These are phyloP conservation scores for Melieria crassipennis DNA, from an alignment of 2,888 invertebrate species.

Conservation along the genomic window DNA sequence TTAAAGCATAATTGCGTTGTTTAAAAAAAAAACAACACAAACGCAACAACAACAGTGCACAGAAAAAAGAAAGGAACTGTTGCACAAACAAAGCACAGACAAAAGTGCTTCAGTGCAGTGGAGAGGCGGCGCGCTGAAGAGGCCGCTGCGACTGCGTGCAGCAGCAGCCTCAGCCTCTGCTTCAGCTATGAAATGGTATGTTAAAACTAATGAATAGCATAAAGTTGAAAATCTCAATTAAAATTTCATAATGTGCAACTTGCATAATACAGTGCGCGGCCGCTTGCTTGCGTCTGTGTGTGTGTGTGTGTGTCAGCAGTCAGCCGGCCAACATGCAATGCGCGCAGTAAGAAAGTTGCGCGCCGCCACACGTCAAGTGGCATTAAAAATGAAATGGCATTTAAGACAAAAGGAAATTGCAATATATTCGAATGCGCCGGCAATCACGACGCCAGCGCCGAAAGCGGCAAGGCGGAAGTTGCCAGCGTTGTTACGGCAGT, in stretches of 20 bases:
- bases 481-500: slow-evolving; percentile 13
- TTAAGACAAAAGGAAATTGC: slow-evolving; percentile 25
- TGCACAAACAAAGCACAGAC: not conserved
- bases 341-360: not conserved
- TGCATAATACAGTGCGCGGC: slow-evolving; percentile 31
- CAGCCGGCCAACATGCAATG: too few relatives aligned
- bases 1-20: too few relatives aligned
- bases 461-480: slow-evolving; percentile 23
- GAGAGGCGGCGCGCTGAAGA: too few relatives aligned
- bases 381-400: slow-evolving; percentile 27
- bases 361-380: slow-evolving; percentile 21
- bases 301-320: too few relatives aligned
- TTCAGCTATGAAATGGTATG: not conserved
- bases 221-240: slow-evolving; percentile 38
- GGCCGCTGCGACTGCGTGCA: too few relatives aligned
- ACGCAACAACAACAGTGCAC: too few relatives aligned
- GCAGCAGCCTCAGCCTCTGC: too few relatives aligned
- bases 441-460: not conserved
- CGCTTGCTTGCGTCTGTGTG: too few relatives aligned
- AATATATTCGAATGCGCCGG: slow-evolving; percentile 22
- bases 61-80: too few relatives aligned
- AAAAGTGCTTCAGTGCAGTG: too few relatives aligned
- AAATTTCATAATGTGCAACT: slow-evolving; percentile 38
- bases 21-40: too few relatives aligned
- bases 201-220: slow-evolving; percentile 35